These are phyloP conservation scores for Muscicapa adusta DNA, from an alignment of 2,113 vertebrate species.

Conservation along the genomic window DNA sequence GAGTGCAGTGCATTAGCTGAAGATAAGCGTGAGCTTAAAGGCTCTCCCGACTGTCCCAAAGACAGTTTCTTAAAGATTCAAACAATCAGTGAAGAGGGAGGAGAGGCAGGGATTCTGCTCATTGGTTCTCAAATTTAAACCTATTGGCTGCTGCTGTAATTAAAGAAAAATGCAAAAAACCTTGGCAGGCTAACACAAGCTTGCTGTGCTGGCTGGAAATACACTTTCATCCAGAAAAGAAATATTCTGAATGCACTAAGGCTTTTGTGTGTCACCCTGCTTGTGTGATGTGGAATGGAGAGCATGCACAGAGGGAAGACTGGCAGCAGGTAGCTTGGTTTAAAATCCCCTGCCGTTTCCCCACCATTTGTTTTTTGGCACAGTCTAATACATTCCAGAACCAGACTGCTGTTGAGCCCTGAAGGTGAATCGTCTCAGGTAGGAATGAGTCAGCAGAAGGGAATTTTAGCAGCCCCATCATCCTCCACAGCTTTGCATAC, in stretches of 20 bases:
- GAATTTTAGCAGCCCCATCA: neutral
- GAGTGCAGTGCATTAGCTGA: neutral
- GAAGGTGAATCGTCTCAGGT: neutral
- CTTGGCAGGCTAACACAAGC: neutral
- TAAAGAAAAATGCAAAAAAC: constrained; percentile 2
- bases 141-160: constrained; percentile 4
- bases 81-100: neutral
- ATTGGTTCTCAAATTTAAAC: constrained; percentile 27
- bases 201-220: neutral
- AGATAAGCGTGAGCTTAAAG: neutral
- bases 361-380: neutral
- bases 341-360: neutral
- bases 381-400: neutral
- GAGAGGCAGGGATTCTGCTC: neutral
- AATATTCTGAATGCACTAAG: neutral
- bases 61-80: neutral
- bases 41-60: neutral
- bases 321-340: neutral
- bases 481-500: neutral
- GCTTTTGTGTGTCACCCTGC: neutral
- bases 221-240: neutral
- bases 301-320: accelerated
- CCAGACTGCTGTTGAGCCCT: neutral
- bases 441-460: neutral
- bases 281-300: neutral